These are phyloP conservation scores for Oostethus manadensis DNA, from an alignment of 2,113 vertebrate genomes.

Conservation along the genomic window DNA sequence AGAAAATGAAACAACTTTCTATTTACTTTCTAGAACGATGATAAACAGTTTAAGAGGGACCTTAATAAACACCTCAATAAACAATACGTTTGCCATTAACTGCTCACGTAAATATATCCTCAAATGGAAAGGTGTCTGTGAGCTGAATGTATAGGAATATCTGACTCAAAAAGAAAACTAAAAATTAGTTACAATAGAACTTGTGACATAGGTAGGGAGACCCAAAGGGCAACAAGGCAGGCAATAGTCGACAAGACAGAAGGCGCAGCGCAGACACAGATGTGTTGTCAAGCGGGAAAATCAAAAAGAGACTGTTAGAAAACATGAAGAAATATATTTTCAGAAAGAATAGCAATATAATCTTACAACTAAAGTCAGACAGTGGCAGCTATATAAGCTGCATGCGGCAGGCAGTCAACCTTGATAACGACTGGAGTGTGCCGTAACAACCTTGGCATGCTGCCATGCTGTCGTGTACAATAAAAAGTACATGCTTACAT, in stretches of 20 bases:
- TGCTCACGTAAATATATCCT: too few species aligned
- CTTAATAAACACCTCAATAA: too few species aligned
- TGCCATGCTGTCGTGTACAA: slow-evolving; percentile 26
- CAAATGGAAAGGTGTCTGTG: too few species aligned
- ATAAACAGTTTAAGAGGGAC: too few species aligned
- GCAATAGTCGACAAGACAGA: background rate
- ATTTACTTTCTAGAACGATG: too few species aligned
- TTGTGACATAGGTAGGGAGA: background rate
- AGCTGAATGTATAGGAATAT: too few species aligned
- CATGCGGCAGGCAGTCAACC: slow-evolving; percentile 24
- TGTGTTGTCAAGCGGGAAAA: background rate
- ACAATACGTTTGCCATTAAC: too few species aligned
- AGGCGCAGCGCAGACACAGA: background rate
- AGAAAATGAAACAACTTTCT: too few species aligned
- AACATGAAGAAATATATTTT: background rate
- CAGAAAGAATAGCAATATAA: background rate
- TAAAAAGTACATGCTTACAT: slow-evolving; percentile 38
- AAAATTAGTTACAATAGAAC: too few species aligned
- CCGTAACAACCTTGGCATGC: slow-evolving; percentile 40
- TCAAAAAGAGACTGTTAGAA: background rate
- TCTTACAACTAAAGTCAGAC: background rate
- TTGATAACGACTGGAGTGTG: slow-evolving; percentile 45
- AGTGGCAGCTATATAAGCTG: background rate
- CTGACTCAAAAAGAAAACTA: too few species aligned
- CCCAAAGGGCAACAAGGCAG: background rate